Base-by-base conservation (phyloP, 1,140 invertebrate genomes). In the Nomia melanderi region DNA sequence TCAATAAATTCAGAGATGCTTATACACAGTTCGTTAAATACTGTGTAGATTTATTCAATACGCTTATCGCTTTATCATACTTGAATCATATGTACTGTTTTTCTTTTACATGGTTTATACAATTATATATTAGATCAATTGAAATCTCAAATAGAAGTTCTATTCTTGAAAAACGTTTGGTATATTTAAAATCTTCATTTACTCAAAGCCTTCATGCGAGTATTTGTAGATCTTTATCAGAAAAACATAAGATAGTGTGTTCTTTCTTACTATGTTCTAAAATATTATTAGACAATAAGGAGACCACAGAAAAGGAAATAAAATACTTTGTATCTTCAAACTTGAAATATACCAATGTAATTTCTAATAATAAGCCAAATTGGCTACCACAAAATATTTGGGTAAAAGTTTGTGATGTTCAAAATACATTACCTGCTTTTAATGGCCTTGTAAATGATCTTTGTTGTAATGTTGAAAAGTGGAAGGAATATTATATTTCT, bases 51-150 rank as follows among this genome's bases (percentile, higher is more conserved):
- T 89, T 96, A 17, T 96, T 95, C 86, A 95, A 95, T 79, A 95
- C 94, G 2, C 92, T 96, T 14, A 93, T 93, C 29, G 92, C 94
- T 78, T 88, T 96, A 50, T 91, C 93, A 9, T 94, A 94, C 77
- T 93, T 96, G 47, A 95, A 96, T 89, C 93, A 94, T n/a, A 96
- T 96, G 95, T 96, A 96, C 79, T 94, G 95, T 84, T 96, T 93
- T 81, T 93, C 93, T 7, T 87, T 95, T 7, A 89, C 88, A 9
- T 96, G 95, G 95, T 96, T 96, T 81, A 94, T 95, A 27, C 94
- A 94, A 77, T 88, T 96, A 1, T 96, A 95, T 84, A 91, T 93
- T 25, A 91, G 91, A 71, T 94, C 95, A 1, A 95, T 96, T 70
- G 93, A 95, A 60, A 94, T 92, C 63, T 95, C 94, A 5, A 93